Evolutionary conservation across 2,888 invertebrate genomes (phyloP).

Genomic region (Achlya flavicornis): DNA sequence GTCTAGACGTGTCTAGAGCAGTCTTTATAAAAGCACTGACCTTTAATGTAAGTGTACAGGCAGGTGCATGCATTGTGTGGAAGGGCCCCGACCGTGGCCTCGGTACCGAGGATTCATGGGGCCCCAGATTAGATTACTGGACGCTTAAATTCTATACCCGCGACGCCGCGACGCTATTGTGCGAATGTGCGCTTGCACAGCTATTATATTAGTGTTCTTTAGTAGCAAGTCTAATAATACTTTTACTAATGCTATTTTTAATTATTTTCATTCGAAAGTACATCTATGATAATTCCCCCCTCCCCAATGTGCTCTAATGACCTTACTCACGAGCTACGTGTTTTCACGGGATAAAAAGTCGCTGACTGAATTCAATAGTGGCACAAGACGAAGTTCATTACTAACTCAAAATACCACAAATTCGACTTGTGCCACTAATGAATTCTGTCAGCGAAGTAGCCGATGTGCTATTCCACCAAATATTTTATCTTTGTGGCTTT

Average conservation of each 20-base stretch:
- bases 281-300: too few relatives aligned
- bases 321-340: too few relatives aligned
- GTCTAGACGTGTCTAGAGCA: not conserved
- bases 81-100: not conserved
- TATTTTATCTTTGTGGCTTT: too few relatives aligned
- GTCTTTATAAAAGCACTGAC: not conserved
- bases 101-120: not conserved
- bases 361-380: too few relatives aligned
- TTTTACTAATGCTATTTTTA: not conserved
- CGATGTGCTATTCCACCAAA: too few relatives aligned
- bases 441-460: too few relatives aligned
- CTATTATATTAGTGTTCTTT: not conserved
- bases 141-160: not conserved
- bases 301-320: too few relatives aligned
- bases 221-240: not conserved
- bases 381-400: too few relatives aligned
- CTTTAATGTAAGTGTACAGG: not conserved
- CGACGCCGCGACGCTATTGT: not conserved
- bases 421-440: too few relatives aligned
- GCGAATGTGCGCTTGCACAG: not conserved
- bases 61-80: slow-evolving; percentile 3
- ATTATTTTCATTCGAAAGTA: not conserved
- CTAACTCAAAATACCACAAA: too few relatives aligned
- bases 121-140: slow-evolving; percentile 12
- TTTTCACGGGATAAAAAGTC: too few relatives aligned